A percentile compares a stretch with the other conserved stretches of the same genome.
Conservation (phyloP, 53 echinoderm and acorn worm species). For the Glandiceps talaboti region DNA sequence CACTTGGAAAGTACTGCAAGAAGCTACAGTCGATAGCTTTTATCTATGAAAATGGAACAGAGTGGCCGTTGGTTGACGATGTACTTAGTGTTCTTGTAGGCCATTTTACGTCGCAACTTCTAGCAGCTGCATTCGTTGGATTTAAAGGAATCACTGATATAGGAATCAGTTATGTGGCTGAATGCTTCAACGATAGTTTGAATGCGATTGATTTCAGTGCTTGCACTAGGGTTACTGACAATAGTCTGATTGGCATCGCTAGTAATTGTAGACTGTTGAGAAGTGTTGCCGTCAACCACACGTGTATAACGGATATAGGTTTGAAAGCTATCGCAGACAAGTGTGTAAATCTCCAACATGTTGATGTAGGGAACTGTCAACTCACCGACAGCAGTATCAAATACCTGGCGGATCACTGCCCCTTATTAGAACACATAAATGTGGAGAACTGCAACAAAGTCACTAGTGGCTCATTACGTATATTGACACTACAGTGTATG, state of each 20-base stretch:
- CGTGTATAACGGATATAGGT: conserved; percentile 25
- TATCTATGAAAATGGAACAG: conserved; percentile 16
- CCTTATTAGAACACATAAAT: conserved; percentile 20
- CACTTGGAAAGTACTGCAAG: conserved; percentile 28
- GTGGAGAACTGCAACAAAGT: conserved; percentile 27
- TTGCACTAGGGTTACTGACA: conserved; percentile 20
- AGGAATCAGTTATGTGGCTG: conserved; percentile 20
- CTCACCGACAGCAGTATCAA: conserved; percentile 24
- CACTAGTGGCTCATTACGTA: conserved; percentile 16
- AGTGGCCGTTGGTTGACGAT: conserved; percentile 26
- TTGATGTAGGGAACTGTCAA: conserved; percentile 28
- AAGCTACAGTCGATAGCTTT: conserved; percentile 20
- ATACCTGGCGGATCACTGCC: conserved; percentile 21
- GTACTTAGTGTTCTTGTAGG: conserved; percentile 12
- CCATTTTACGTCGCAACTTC: conserved; percentile 12
- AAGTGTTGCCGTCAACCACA: conserved; percentile 21
- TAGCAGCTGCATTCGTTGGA: conserved; percentile 12
- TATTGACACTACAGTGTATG: conserved; percentile 14
- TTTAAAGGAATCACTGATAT: conserved; percentile 26
- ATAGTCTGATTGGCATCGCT: conserved; percentile 20
- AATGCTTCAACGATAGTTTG: conserved; percentile 21
- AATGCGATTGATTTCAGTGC: conserved; percentile 21
- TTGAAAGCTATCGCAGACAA: conserved; percentile 22
- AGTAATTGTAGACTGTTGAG: conserved; percentile 14
- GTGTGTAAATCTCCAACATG: conserved; percentile 7